Conservation (phyloP, 2,113 vertebrate genomes). For the Platycercus adscitus region DNA sequence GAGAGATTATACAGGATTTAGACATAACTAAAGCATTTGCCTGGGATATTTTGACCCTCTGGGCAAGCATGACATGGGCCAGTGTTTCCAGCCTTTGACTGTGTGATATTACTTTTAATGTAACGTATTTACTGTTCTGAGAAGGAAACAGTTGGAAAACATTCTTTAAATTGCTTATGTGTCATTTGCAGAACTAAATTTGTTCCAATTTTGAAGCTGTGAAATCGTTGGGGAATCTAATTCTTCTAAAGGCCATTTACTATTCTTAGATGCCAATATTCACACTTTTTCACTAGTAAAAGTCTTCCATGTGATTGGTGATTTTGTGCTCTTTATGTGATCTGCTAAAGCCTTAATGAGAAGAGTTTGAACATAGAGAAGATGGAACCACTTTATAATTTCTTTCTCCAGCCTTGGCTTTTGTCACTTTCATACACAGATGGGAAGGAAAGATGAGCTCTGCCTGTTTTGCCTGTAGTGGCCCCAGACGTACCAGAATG, state of each 20-base stretch:
- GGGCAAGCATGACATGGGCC: not conserved
- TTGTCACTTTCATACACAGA: not conserved
- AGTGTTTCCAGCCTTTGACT: not conserved
- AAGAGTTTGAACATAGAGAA: not conserved
- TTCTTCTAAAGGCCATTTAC: not conserved
- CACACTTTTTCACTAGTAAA: not conserved
- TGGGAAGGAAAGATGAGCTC: not conserved
- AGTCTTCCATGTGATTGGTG: not conserved
- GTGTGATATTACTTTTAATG: not conserved
- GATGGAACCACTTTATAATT: not conserved
- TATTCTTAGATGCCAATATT: not conserved
- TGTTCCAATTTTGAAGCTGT: not conserved
- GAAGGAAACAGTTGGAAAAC: not conserved
- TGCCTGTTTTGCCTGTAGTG: not conserved
- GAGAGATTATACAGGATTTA: not conserved
- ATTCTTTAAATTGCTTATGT: not conserved
- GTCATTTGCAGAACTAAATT: not conserved
- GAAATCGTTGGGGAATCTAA: not conserved
- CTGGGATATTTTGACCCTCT: not conserved
- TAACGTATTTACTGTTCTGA: not conserved
- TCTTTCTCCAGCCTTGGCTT: not conserved
- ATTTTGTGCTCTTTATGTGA: not conserved
- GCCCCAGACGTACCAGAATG: not conserved
- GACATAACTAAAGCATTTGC: not conserved
- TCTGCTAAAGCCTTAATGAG: not conserved